Evolutionary conservation across 2,888 invertebrate genomes (phyloP), one percentile per base, ranked within the genome.

Genomic region (Platycheirus albimanus): DNA sequence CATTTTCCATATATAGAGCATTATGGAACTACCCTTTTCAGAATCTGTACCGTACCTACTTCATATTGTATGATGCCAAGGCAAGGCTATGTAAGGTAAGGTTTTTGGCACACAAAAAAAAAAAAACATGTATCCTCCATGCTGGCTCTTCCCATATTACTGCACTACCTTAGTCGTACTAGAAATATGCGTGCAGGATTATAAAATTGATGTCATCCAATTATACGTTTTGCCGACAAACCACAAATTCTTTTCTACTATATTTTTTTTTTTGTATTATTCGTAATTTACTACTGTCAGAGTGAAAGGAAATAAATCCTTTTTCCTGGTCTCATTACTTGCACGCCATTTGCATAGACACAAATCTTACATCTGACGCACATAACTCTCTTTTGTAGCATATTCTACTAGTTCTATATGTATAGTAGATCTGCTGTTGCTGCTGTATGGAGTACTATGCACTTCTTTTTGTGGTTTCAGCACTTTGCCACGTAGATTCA

Each of bases 141-240:
- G 13, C 19, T 58, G 41, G 19, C 58, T 58, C 10, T 41, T 30
- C 51, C 3, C 11, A 49, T 6, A 10, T 1, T 3, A 8, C 10
- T 33, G 33, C 45, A n/a, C 2, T 3, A 41, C n/a, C n/a, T n/a
- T n/a, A n/a, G n/a, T n/a, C n/a, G n/a, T 10, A 54, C 28, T 30
- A 64, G 52, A 54, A 71, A 71, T 49, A 64, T 71, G 78, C 78
- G 78, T 78, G 66, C 36, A 66, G 41, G 43, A 52, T 67, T 51
- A 47, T 61, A 30, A 69, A 79, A 79, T 79, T 74, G 79, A 79
- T 79, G 79, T 74, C 79, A 79, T 79, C 74, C 79, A 79, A 79
- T 79, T 79, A 79, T 58, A 74, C 79, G 47, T 74, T 79, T 66
- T 71, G 72, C 72, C 66, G 63, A 64, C 77, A 71, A 63, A 63